phyloP scores from a whole-genome alignment of 2,888 invertebrate species.

The Thelaira solivaga region DNA sequence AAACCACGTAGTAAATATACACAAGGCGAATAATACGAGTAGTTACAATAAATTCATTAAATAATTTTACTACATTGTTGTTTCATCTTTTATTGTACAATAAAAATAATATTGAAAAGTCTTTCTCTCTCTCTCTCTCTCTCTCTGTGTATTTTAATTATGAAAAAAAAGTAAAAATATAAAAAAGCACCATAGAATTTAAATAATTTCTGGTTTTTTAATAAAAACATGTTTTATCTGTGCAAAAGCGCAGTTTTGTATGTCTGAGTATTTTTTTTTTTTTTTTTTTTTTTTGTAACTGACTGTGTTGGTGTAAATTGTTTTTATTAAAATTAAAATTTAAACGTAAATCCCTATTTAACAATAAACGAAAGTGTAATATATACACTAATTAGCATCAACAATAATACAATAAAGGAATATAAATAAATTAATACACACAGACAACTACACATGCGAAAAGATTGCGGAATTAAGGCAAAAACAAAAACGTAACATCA shows the following conservation, averaged over 20 bases:
- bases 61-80: constrained; percentile 1
- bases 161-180: too few relatives aligned
- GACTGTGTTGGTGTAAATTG: too few relatives aligned
- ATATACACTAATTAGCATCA: constrained; percentile 62
- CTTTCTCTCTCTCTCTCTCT: too few relatives aligned
- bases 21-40: too few relatives aligned
- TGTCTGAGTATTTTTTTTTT: neutral
- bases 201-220: constrained; percentile 8
- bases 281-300: too few relatives aligned
- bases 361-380: constrained; percentile 60
- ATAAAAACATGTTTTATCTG: constrained; percentile 3
- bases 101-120: neutral
- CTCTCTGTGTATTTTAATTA: too few relatives aligned
- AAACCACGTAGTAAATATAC: constrained; percentile 27
- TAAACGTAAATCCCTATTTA: constrained; percentile 60
- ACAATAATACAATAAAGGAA: constrained; percentile 28
- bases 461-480: neutral
- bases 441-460: neutral
- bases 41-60: constrained; percentile 49
- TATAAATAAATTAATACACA: constrained; percentile 16
- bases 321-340: constrained; percentile 30
- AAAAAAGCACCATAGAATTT: too few relatives aligned
- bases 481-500: constrained; percentile 18
- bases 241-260: neutral
- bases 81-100: neutral